Conservation (phyloP, 2,113 vertebrate genomes). For the Felis chaus region DNA sequence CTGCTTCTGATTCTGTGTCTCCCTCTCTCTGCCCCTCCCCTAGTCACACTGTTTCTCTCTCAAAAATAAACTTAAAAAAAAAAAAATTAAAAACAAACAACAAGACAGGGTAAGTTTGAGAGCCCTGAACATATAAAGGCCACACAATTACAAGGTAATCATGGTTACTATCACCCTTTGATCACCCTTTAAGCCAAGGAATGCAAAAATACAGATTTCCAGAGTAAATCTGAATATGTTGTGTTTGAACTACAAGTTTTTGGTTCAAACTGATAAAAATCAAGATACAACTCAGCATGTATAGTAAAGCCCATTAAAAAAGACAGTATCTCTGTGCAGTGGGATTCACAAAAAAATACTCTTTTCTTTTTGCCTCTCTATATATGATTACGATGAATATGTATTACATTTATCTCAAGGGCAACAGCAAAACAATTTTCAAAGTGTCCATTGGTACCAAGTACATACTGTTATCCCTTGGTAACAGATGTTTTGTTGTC, state of each 20-base stretch:
- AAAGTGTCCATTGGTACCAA: not conserved
- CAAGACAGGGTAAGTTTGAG: not conserved
- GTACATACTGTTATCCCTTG: not conserved
- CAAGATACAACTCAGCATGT: not conserved
- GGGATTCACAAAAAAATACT: not conserved
- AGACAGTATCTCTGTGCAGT: not conserved
- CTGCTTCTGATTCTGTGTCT: no score
- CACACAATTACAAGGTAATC: not conserved
- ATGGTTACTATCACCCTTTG: not conserved
- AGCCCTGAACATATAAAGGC: not conserved
- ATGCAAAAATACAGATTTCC: not conserved
- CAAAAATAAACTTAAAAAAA: no score
- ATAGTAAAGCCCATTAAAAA: not conserved
- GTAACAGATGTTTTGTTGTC: not conserved
- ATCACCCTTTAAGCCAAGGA: not conserved
- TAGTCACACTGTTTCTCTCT: no score
- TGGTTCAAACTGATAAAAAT: not conserved
- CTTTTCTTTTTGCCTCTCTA: not conserved
- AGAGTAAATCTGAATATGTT: conserved; percentile 10
- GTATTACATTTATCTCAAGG: not conserved
- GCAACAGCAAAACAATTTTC: not conserved
- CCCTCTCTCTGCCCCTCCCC: no score
- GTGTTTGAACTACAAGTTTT: not conserved
- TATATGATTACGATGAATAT: not conserved
- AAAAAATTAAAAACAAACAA: no score